Conservation (phyloP, 2,113 vertebrate species). For the Leptobrachium leishanense region DNA sequence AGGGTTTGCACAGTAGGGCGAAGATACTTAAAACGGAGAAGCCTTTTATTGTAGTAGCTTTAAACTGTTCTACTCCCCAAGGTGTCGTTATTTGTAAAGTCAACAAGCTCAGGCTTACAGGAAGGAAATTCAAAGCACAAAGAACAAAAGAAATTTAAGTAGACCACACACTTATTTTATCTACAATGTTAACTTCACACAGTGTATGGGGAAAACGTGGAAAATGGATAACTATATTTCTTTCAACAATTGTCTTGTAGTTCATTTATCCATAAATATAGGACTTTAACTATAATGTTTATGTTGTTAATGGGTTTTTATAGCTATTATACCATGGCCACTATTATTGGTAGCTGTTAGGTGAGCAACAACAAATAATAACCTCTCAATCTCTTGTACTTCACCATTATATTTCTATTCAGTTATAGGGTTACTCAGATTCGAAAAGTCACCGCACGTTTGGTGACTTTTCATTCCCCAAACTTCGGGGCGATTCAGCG, state of each 20-base stretch:
- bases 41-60: constrained; percentile 3
- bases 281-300: too few relatives aligned
- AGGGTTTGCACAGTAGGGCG: constrained; percentile 6
- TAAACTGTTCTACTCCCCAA: constrained; percentile 24
- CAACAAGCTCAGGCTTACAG: background rate
- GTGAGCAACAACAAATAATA: too few relatives aligned
- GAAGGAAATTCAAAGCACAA: constrained; percentile 17
- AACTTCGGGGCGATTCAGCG: too few relatives aligned
- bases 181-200: background rate
- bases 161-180: constrained; percentile 33
- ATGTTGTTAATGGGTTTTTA: too few relatives aligned
- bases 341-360: too few relatives aligned
- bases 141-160: background rate
- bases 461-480: too few relatives aligned
- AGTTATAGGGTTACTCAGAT: too few relatives aligned
- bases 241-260: background rate
- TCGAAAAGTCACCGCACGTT: too few relatives aligned
- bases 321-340: too few relatives aligned
- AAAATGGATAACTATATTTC: background rate
- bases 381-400: too few relatives aligned
- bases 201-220: background rate
- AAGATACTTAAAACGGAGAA: background rate
- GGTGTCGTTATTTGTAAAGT: constrained; percentile 22
- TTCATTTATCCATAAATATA: background rate
- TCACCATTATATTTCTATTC: too few relatives aligned